Percentiles rank a stretch among this genome's conserved stretches.
Evolutionary conservation across 2,888 invertebrate genomes (phyloP).

Genomic region (Frankliniella intonsa): DNA sequence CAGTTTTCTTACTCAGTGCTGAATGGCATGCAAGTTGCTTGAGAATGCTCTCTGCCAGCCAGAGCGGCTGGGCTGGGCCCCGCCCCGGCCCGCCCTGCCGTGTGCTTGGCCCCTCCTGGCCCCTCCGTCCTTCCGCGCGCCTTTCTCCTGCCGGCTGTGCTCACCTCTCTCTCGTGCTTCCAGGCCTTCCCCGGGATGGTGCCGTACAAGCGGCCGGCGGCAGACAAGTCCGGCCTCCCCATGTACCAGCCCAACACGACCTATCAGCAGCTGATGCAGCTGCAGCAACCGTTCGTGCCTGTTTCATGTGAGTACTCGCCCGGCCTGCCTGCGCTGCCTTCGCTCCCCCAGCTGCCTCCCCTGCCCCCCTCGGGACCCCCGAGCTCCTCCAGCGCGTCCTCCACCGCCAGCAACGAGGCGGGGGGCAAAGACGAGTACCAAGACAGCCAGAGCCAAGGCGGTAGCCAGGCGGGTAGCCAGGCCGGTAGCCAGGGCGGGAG

Average conservation of each 20-base stretch:
- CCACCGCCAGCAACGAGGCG: conserved; percentile 30
- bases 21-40: conserved; percentile 26
- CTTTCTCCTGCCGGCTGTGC: not conserved
- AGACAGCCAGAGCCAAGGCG: conserved; percentile 6
- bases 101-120: conserved; percentile 30
- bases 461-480: not conserved
- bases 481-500: conserved; percentile 29
- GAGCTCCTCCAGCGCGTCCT: conserved; percentile 45
- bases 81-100: conserved; percentile 13
- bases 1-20: conserved; percentile 16
- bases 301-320: conserved; percentile 96
- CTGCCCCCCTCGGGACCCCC: conserved; percentile 39
- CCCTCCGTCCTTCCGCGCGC: not conserved
- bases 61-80: no score
- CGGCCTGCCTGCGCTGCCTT: conserved; percentile 46
- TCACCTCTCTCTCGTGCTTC: conserved; percentile 27
- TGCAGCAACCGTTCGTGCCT: conserved; percentile 92
- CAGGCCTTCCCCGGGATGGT: conserved; percentile 94
- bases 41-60: not conserved
- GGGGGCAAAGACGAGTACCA: conserved; percentile 15
- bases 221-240: conserved; percentile 93
- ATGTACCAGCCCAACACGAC: conserved; percentile 89
- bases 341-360: conserved; percentile 40
- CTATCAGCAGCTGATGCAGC: conserved; percentile 91
- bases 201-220: conserved; percentile 93